phyloP scores from a whole-genome alignment of 2,888 invertebrate genomes.

The Heteromurus nitidus region DNA sequence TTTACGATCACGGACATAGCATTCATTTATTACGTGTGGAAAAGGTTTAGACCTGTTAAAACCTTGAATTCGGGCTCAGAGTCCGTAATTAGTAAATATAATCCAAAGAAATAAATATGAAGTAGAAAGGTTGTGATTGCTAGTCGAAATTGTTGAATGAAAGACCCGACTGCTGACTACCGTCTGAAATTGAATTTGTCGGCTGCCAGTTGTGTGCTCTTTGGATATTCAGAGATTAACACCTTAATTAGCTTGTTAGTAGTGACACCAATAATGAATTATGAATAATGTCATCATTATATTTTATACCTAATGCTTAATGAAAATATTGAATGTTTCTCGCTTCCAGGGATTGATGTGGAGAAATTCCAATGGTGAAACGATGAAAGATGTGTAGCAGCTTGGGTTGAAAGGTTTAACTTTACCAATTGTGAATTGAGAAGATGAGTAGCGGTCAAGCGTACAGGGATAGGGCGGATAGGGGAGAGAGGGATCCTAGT shows the following conservation, averaged over 20 bases:
- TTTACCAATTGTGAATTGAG: background rate
- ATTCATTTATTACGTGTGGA: constrained; percentile 61
- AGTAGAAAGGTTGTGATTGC: too few relatives aligned
- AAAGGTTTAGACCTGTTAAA: constrained; percentile 44
- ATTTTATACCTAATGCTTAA: background rate
- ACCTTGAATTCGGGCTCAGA: too few relatives aligned
- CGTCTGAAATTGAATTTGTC: too few relatives aligned
- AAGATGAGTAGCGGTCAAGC: constrained; percentile 21
- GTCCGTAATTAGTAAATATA: too few relatives aligned
- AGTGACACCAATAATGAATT: background rate
- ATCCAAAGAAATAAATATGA: too few relatives aligned
- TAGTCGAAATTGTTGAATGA: too few relatives aligned
- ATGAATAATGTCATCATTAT: background rate
- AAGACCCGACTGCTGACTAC: too few relatives aligned
- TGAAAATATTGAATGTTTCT: background rate
- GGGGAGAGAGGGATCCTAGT: constrained; percentile 29
- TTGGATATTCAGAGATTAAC: too few relatives aligned
- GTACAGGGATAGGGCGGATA: constrained; percentile 30
- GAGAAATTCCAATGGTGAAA: background rate
- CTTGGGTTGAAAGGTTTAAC: background rate
- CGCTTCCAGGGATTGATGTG: background rate
- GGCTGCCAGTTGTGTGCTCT: too few relatives aligned
- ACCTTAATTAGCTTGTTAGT: too few relatives aligned
- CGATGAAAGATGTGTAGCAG: background rate
- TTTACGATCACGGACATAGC: constrained; percentile 66